Percentiles rank a stretch among this genome's conserved stretches.
Conservation (phyloP, 1,140 invertebrate genomes). For the Helicoverpa armigera region DNA sequence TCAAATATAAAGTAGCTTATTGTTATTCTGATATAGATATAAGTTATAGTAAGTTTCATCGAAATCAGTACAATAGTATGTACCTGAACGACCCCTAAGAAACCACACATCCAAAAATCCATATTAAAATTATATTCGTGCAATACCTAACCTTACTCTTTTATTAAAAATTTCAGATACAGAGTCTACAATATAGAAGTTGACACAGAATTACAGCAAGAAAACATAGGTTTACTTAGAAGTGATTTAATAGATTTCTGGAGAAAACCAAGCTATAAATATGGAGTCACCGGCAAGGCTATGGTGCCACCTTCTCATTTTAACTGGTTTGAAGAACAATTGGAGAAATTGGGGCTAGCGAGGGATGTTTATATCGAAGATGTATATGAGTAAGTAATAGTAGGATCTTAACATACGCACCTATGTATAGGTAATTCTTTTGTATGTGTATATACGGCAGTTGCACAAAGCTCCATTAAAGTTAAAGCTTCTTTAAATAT, state of each 20-base stretch:
- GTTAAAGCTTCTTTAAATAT: no score
- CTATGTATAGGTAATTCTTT: no score
- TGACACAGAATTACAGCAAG: slow-evolving; percentile 56
- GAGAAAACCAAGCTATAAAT: slow-evolving; percentile 64
- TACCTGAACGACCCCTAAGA: no score
- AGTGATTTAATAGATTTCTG: slow-evolving; percentile 68
- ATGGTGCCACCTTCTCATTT: slow-evolving; percentile 71
- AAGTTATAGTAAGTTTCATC: no score
- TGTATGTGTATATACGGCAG: no score
- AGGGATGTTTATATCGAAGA: slow-evolving; percentile 66
- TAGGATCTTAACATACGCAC: no score
- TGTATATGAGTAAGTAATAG: slow-evolving; percentile 64
- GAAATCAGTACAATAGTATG: no score
- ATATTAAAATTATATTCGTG: no score
- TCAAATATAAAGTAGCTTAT: no score
- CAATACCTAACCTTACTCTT: background rate
- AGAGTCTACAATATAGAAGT: slow-evolving; percentile 71
- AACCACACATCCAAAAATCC: no score
- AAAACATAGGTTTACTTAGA: slow-evolving; percentile 60
- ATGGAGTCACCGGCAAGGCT: slow-evolving; percentile 59
- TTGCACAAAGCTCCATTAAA: no score
- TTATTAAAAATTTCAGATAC: slow-evolving; percentile 60
- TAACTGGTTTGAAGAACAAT: slow-evolving; percentile 69
- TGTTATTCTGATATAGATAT: no score
- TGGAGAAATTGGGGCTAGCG: slow-evolving; percentile 58